Conservation (phyloP, 2,113 vertebrate species). For the Rana temporaria region DNA sequence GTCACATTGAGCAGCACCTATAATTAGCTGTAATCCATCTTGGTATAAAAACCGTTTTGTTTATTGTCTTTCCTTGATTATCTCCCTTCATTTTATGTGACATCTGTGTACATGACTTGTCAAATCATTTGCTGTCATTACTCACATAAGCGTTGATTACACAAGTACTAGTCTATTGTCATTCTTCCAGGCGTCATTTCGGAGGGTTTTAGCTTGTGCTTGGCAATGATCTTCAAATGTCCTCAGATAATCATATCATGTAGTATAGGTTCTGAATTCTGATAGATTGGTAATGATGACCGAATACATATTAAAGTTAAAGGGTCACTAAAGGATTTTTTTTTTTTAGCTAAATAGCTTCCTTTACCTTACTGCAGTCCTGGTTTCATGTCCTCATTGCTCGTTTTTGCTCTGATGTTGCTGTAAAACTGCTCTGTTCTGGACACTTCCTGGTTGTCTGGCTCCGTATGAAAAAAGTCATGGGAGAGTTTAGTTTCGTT, state of each 20-base stretch:
- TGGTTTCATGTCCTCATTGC: too few relatives aligned
- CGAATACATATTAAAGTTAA: too few relatives aligned
- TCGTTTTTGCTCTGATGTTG: too few relatives aligned
- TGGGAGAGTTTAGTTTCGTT: too few relatives aligned
- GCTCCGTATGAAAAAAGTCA: too few relatives aligned
- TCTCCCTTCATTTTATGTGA: constrained; percentile 38
- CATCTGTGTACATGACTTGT: constrained; percentile 56
- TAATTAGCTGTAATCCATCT: constrained; percentile 50
- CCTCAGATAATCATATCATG: neutral
- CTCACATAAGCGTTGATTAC: constrained; percentile 39
- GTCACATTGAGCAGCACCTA: constrained; percentile 18
- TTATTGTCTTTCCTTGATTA: constrained; percentile 55
- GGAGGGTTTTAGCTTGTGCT: neutral
- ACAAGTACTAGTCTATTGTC: constrained; percentile 39
- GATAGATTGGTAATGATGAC: too few relatives aligned
- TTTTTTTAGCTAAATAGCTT: too few relatives aligned
- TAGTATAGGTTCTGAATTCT: too few relatives aligned
- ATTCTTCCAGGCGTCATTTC: constrained; percentile 1
- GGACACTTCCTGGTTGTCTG: too few relatives aligned
- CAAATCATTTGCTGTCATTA: constrained; percentile 49
- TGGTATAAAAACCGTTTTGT: constrained; percentile 41
- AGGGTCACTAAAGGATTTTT: too few relatives aligned
- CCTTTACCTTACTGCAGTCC: too few relatives aligned
- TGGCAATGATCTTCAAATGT: constrained; percentile 38
- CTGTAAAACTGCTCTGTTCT: too few relatives aligned